Base-by-base conservation (phyloP, 2,113 vertebrate species). In the Labrus mixtus region DNA sequence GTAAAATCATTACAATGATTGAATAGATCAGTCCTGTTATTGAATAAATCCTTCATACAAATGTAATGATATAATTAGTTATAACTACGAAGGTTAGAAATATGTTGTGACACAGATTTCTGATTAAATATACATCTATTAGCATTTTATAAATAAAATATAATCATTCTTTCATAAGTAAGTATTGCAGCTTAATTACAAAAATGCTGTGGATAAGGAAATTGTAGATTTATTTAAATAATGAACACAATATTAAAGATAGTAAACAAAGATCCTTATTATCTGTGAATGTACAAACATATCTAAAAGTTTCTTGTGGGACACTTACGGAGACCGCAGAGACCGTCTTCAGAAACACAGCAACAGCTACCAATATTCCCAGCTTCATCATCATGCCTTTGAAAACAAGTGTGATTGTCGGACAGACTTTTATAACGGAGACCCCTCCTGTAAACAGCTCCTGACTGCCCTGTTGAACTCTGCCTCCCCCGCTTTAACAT, bases 311-410 rank as follows among this genome's bases (percentile, higher is more conserved):
- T 19, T 13, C 19, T 33, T 17, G 56, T 23, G 15, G 2, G 48
- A 51, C 9, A 91, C 93, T 92, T 71, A 95, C 93, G 13, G 91
- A 91, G 70, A 90, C 48, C 0, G 94, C 94, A 15, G 87, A 75
- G 1, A 89, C 93, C 16, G 61, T 82, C 7, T 92, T 91, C 9
- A 96, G 73, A 78, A 89, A 91, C 41, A 83, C 91, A 19, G 88
- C 94, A 68, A 93, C 29, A 5, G 95, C 81, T 22, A 91, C 61
- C 13, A 95, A 45, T 78, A 94, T 62, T 66, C 78, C 85, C 87
- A 95, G 87, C 78, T 10, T 89, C 25, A 56, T 85, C 96, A 96
- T 97, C 78, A 20, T 73, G 84, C 73, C 56, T 73, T 46, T 58
- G 46, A 73, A 4, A 64, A 81, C 19, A 48, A 50, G 20, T 62